Percentiles rank a stretch among this genome's conserved stretches.
phyloP scores from a whole-genome alignment of 2,113 vertebrate species.

The Corythoichthys intestinalis region DNA sequence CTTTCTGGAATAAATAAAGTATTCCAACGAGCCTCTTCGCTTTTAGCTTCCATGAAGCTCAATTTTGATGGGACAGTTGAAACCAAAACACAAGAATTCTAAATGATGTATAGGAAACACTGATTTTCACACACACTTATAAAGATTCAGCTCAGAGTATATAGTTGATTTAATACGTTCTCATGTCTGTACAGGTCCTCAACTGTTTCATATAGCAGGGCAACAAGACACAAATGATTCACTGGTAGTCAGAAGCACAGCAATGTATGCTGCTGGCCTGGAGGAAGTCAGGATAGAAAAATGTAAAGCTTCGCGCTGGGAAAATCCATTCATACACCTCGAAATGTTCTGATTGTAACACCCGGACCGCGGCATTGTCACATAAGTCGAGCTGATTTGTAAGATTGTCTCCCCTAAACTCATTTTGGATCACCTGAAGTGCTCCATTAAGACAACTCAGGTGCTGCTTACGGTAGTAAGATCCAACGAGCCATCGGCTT shows the following conservation, averaged over 20 bases:
- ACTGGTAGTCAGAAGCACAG: conserved; percentile 62
- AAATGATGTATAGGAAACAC: conserved; percentile 64
- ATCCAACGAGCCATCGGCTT: not conserved
- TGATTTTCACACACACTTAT: conserved; percentile 67
- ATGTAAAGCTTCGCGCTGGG: conserved; percentile 9
- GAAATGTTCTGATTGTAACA: not conserved
- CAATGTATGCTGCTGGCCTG: conserved; percentile 53
- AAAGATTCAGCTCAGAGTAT: conserved; percentile 71
- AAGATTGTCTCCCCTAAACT: conserved; percentile 9
- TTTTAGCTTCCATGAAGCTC: conserved; percentile 38
- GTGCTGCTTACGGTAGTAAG: not conserved
- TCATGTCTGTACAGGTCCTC: conserved; percentile 67
- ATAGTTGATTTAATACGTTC: conserved; percentile 61
- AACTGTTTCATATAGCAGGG: conserved; percentile 62
- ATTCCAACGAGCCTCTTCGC: conserved; percentile 39
- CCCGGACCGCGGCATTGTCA: not conserved
- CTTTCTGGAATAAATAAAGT: conserved; percentile 32
- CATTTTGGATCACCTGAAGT: not conserved
- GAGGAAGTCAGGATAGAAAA: conserved; percentile 41
- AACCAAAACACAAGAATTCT: conserved; percentile 38
- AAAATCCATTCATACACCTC: conserved; percentile 32
- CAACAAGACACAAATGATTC: conserved; percentile 65
- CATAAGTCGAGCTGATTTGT: not conserved
- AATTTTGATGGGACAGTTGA: conserved; percentile 24
- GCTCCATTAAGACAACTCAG: not conserved